Base-by-base conservation (phyloP, 1,140 invertebrate genomes). In the Lamellibrachia luymesi region DNA sequence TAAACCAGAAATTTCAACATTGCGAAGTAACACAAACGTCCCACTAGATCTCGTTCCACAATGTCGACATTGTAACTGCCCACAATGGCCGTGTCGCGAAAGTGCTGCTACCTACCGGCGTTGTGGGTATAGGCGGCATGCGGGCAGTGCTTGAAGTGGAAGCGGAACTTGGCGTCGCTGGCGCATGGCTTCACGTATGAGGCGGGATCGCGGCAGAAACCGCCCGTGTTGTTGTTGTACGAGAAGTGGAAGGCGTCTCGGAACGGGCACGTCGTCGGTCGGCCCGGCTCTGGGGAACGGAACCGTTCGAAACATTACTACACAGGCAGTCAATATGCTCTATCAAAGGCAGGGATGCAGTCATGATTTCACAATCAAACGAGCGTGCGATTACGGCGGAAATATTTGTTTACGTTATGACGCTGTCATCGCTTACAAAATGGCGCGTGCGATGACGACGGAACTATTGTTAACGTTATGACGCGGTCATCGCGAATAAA, bases 221-320 rank as follows among this genome's bases (percentile, higher is more conserved):
- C 92, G 17, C 93, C 92, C 4, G 64, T 91, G 50, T 93, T 64
- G 91, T 94, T 94, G 92, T 92, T 93, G 92, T 94, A 94, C 50
- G 64, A 93, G 52, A 94, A 93, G 64, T 94, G 93, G 91, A 64
- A 94, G 13, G 93, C 93, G 51, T 91, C 90, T 22, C 51, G 91
- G 90, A 94, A 92, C 13, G 93, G 93, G 90, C 93, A 94, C 50
- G 90, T 50, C 25, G 51, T 64, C n/a, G 92, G 93, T 0, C 49
- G 27, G 0, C 52, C 64, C 2, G 91, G 91, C 91, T 91, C 91
- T 91, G 91, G 49, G n/a, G 27, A 91, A n/a, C 10, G 4, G 91
- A 91, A 80, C 13, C 38, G 38, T 38, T 38, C 64, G 64, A 80
- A 80, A 80, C 4, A 22, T 80, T 80, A 80, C 5, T 80, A 4